Conservation (phyloP, 37 sponge, comb jelly and placozoan genomes). For the Dysidea cf. avara region DNA sequence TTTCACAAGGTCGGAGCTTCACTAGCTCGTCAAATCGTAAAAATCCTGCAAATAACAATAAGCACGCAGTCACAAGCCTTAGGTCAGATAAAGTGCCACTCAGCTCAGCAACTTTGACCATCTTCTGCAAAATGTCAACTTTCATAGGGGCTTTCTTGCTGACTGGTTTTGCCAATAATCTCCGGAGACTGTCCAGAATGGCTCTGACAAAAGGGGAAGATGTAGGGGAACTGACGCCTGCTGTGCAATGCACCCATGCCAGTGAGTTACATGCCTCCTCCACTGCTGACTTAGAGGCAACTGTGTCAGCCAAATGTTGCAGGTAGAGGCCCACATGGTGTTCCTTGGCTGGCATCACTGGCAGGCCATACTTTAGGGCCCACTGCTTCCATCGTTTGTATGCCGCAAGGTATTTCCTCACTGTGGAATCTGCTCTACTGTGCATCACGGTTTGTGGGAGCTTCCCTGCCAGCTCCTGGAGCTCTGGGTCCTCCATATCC, state of each 20-base stretch:
- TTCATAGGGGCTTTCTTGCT: constrained; percentile 5
- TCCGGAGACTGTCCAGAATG: constrained; percentile 1
- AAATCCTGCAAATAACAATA: no score
- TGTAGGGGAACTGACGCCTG: no score
- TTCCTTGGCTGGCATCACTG: background rate
- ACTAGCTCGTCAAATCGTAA: no score
- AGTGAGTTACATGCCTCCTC: no score
- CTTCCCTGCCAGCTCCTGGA: constrained; percentile 9
- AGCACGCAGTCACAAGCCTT: no score
- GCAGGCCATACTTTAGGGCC: constrained; percentile 10
- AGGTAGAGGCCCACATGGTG: constrained; percentile 32
- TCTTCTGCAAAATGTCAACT: background rate
- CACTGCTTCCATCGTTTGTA: constrained; percentile 35
- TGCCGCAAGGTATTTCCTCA: constrained; percentile 35
- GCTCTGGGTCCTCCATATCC: constrained; percentile 34
- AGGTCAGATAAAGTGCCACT: no score
- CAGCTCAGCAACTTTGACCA: no score
- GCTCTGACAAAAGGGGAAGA: no score
- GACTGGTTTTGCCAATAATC: constrained; percentile 13
- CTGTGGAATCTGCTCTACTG: constrained; percentile 39
- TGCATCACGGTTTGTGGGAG: constrained; percentile 23
- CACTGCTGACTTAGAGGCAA: constrained; percentile 6
- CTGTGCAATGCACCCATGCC: no score
- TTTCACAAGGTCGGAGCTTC: no score
- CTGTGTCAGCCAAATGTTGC: constrained; percentile 4